These are phyloP conservation scores for Rhynchonycteris naso DNA, from an alignment of 2,797 vertebrate genomes.

Conservation along the genomic window DNA sequence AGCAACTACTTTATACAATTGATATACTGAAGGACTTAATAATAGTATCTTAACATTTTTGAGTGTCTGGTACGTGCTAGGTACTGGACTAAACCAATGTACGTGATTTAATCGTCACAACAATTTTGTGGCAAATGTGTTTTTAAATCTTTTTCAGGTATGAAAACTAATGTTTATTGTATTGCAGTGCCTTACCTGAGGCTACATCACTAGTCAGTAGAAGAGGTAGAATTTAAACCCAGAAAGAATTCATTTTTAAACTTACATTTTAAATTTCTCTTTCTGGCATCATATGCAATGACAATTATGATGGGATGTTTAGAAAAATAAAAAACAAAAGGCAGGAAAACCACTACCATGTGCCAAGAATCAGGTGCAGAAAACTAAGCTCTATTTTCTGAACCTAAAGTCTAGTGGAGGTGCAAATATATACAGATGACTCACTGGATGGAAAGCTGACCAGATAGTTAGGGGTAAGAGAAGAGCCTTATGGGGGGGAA, in stretches of 20 bases:
- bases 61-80: background rate
- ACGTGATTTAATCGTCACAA: background rate
- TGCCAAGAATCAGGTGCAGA: background rate
- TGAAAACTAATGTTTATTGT: background rate
- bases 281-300: background rate
- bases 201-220: background rate
- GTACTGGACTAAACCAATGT: background rate
- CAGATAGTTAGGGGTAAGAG: background rate
- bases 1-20: conserved; percentile 1
- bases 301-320: background rate
- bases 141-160: conserved; percentile 23
- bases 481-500: background rate
- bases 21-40: conserved; percentile 31
- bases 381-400: background rate
- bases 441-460: background rate
- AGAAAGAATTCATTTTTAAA: background rate
- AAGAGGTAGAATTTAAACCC: background rate
- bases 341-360: background rate
- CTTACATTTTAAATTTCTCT: background rate
- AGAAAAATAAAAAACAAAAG: background rate
- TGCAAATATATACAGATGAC: background rate
- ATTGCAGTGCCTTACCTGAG: background rate
- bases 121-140: background rate
- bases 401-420: background rate
- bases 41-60: conserved; percentile 8